Percentiles rank a stretch among this genome's conserved stretches.
Conservation (phyloP, 2,113 vertebrate species). For the Pseudorectes ferrugineus region DNA sequence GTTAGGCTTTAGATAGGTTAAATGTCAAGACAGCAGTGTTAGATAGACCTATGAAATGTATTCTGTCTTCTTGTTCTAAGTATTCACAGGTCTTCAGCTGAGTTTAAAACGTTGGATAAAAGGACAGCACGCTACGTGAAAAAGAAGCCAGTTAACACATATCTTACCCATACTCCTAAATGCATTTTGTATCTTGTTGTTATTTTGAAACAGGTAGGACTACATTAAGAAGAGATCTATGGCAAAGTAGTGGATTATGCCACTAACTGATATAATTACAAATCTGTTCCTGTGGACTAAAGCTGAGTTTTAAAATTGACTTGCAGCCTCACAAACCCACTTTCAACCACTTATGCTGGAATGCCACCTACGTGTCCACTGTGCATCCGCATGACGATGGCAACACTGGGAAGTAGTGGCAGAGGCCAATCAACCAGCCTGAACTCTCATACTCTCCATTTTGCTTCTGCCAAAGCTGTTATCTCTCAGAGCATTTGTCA, state of each 20-base stretch:
- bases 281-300: neutral
- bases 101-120: neutral
- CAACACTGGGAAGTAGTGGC: neutral
- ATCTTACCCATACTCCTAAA: neutral
- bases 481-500: neutral
- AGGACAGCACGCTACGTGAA: neutral
- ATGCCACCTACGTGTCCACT: neutral
- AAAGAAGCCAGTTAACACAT: neutral
- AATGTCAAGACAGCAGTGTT: neutral
- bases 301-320: neutral
- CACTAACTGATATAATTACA: neutral
- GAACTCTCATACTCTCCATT: neutral
- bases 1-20: neutral
- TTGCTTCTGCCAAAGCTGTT: neutral
- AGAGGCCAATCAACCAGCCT: neutral
- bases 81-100: neutral
- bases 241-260: neutral
- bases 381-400: rapidly evolving
- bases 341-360: neutral
- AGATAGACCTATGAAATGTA: neutral
- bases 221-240: neutral
- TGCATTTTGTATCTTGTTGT: neutral
- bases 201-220: neutral
- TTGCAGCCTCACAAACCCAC: neutral
- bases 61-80: neutral